These are phyloP conservation scores for Acanthurus lineatus DNA, from an alignment of 2,797 vertebrate species.

Conservation along the genomic window DNA sequence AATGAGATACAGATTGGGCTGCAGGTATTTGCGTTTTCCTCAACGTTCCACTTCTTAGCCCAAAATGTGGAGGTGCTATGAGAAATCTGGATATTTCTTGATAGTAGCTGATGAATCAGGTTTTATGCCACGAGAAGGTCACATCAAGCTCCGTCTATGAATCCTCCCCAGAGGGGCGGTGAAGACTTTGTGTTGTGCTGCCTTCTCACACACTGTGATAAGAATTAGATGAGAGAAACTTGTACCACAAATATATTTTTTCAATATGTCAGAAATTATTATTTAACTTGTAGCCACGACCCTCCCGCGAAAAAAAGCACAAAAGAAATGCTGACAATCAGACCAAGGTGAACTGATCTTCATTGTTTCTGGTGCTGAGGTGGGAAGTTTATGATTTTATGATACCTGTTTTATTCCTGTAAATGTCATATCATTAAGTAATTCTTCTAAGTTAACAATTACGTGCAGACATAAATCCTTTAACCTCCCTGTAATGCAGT, in stretches of 20 bases:
- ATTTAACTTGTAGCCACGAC: slow-evolving; percentile 70
- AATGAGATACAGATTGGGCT: slow-evolving; percentile 37
- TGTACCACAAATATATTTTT: slow-evolving; percentile 70
- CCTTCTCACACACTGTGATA: slow-evolving; percentile 84
- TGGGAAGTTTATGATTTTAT: slow-evolving; percentile 51
- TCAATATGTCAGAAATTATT: slow-evolving; percentile 60
- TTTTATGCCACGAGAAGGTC: slow-evolving; percentile 47
- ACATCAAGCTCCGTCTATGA: slow-evolving; percentile 25
- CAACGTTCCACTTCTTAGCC: slow-evolving; percentile 27
- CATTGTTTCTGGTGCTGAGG: slow-evolving; percentile 67
- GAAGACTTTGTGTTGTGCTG: slow-evolving; percentile 51
- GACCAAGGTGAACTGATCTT: slow-evolving; percentile 60
- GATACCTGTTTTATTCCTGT: slow-evolving; percentile 60
- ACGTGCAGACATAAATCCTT: slow-evolving; percentile 37
- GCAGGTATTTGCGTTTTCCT: slow-evolving; percentile 21
- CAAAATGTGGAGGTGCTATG: slow-evolving; percentile 45
- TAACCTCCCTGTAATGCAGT: slow-evolving; percentile 34
- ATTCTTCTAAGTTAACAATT: slow-evolving; percentile 43
- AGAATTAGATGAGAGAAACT: slow-evolving; percentile 64
- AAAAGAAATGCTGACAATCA: slow-evolving; percentile 84
- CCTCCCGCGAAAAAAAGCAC: slow-evolving; percentile 76
- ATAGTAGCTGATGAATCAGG: slow-evolving; percentile 46
- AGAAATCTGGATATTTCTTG: slow-evolving; percentile 50
- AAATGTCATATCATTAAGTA: slow-evolving; percentile 67
- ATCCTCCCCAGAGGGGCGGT: slow-evolving; percentile 29